Evolutionary conservation across 2,113 vertebrate species (phyloP), one percentile per base, ranked within the genome.

Genomic region (Diadophis punctatus): DNA sequence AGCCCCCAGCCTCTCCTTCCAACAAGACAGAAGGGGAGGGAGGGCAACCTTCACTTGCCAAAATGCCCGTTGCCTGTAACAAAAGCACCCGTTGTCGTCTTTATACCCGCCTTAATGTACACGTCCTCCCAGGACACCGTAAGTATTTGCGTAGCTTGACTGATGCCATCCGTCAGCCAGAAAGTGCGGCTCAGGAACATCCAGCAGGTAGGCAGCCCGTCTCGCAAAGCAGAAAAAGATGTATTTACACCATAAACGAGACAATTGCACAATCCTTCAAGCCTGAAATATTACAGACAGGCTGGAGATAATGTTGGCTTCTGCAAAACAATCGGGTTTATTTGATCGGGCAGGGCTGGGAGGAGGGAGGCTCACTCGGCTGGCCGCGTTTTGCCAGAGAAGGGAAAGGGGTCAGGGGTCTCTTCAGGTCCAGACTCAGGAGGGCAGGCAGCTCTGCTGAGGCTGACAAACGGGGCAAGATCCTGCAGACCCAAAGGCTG

Each of bases 161-260:
- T 4, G 68, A 18, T 43, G 86, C 0, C 0, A 92, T 74, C 92
- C 92, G 87, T 16, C 90, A 90, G 1, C 18, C 0, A 9, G n/a
- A 23, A 91, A 87, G 93, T 91, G 74, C 90, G 60, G 46, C 74
- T 25, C 46, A 58, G 46, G 88, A 91, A n/a, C 53, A 56, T 14
- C 27, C 60, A 2, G 1, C 1, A 7, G 91, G 91, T 8, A 46
- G 22, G 63, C 49, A 46, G 27, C 39, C 27, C 30, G 11, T 43
- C 90, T 93, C 20, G 14, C 63, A 43, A 92, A 92, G 94, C 0
- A 6, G 43, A 91, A 43, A 49, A 94, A 88, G 63, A 87, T 1
- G 0, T 0, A 1, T 6, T 89, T 89, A 55, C 23, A 51, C 84
- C 34, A 52, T 1, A 91, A 74, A 87, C 3, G 0, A 0, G 0